Conservation (phyloP, 2,113 vertebrate species). For the zebrafish (Danio rerio) region DNA sequence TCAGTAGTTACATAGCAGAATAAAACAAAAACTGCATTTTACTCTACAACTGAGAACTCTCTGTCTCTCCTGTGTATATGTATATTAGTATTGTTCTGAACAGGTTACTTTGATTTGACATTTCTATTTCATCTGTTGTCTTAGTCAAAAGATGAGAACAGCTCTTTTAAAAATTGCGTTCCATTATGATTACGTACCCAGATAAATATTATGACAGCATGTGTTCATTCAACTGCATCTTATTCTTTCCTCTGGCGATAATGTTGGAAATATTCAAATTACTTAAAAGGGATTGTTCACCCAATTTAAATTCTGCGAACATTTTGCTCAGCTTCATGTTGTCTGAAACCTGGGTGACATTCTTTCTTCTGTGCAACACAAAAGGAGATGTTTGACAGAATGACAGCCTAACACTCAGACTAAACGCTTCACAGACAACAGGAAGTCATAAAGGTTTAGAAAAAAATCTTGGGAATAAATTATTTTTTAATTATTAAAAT, state of each 20-base stretch:
- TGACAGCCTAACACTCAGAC: not conserved
- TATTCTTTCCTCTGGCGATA: no score
- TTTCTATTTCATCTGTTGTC: not conserved
- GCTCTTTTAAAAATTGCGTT: not conserved
- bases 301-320: not conserved
- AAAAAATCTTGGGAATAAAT: no score
- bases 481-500: no score
- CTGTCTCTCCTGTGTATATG: no score
- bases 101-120: not conserved
- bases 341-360: not conserved
- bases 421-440: not conserved
- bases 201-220: not conserved
- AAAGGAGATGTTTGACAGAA: not conserved
- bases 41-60: no score
- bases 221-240: not conserved
- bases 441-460: not conserved
- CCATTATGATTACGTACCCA: not conserved
- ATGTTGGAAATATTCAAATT: not conserved
- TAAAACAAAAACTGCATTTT: no score
- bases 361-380: not conserved
- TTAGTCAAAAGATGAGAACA: not conserved
- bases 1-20: no score
- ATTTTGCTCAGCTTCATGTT: not conserved
- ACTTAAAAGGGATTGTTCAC: not conserved
- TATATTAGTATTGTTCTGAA: no score